phyloP scores from a whole-genome alignment of 2,113 vertebrate species.

The Salvator merianae region DNA sequence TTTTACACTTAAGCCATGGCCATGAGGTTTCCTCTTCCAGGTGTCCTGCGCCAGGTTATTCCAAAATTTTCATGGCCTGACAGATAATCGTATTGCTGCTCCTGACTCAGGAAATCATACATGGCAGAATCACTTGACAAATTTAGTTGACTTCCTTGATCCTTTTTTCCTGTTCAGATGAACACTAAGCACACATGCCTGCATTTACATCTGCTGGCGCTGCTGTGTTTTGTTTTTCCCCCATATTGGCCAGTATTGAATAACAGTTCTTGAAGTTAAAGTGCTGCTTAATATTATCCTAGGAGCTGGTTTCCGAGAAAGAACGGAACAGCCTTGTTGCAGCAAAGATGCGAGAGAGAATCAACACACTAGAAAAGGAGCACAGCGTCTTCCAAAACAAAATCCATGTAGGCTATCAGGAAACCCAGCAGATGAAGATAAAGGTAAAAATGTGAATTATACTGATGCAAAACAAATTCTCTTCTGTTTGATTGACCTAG shows the following conservation, averaged over 20 bases:
- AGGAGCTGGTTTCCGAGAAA: slow-evolving; percentile 95
- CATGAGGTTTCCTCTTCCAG: neutral
- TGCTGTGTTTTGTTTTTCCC: neutral
- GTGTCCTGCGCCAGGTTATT: neutral
- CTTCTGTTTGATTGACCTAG: neutral
- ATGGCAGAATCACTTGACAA: too few relatives aligned
- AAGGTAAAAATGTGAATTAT: slow-evolving; percentile 76
- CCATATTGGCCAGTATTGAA: neutral
- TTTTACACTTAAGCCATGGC: neutral
- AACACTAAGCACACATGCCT: neutral
- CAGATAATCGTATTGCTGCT: neutral
- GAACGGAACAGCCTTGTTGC: slow-evolving; percentile 86
- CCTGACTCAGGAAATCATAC: neutral
- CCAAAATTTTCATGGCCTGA: neutral
- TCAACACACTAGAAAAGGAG: slow-evolving; percentile 89
- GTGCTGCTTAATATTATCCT: slow-evolving; percentile 3
- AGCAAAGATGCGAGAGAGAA: slow-evolving; percentile 87
- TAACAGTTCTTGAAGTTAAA: neutral
- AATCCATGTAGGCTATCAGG: slow-evolving; percentile 89
- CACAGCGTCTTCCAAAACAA: slow-evolving; percentile 88
- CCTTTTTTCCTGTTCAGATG: neutral
- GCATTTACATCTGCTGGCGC: too few relatives aligned
- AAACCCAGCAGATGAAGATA: slow-evolving; percentile 90
- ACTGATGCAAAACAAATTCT: neutral
- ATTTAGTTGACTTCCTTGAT: neutral